phyloP scores from a whole-genome alignment of 2,888 invertebrate genomes.

The Rhagium mordax region DNA sequence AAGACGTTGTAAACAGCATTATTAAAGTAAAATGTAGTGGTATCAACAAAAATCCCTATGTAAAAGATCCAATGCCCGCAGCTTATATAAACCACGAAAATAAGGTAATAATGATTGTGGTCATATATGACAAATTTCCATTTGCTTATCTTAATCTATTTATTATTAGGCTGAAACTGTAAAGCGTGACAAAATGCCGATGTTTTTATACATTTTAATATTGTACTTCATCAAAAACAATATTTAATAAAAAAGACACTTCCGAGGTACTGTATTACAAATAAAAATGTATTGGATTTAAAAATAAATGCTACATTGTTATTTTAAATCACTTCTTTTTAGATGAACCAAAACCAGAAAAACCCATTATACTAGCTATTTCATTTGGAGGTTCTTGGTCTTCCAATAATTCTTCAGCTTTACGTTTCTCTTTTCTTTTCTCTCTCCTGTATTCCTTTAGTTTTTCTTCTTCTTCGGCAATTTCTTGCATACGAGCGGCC shows the following conservation, averaged over 20 bases:
- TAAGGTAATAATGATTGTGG: constrained; percentile 38
- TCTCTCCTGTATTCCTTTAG: constrained; percentile 91
- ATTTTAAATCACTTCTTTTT: constrained; percentile 72
- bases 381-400: constrained; percentile 76
- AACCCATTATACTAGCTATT: constrained; percentile 95
- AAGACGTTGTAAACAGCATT: constrained; percentile 61
- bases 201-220: constrained; percentile 1
- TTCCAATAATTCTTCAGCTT: constrained; percentile 82
- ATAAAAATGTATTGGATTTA: not conserved
- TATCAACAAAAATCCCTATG: constrained; percentile 54
- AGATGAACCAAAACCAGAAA: constrained; percentile 91
- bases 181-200: not conserved
- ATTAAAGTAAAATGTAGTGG: constrained; percentile 58
- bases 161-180: not conserved
- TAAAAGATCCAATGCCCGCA: constrained; percentile 60
- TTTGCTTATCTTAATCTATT: not conserved
- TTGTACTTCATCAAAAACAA: not conserved
- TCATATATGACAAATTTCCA: not conserved
- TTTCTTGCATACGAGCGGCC: constrained; percentile 90
- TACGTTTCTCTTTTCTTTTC: constrained; percentile 89
- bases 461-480: constrained; percentile 97
- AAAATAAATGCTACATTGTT: not conserved
- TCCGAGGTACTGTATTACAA: not conserved
- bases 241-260: constrained; percentile 1
- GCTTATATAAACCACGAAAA: constrained; percentile 47